Evolutionary conservation across 2,797 vertebrate species (phyloP).

Genomic region (Xenopus petersii): DNA sequence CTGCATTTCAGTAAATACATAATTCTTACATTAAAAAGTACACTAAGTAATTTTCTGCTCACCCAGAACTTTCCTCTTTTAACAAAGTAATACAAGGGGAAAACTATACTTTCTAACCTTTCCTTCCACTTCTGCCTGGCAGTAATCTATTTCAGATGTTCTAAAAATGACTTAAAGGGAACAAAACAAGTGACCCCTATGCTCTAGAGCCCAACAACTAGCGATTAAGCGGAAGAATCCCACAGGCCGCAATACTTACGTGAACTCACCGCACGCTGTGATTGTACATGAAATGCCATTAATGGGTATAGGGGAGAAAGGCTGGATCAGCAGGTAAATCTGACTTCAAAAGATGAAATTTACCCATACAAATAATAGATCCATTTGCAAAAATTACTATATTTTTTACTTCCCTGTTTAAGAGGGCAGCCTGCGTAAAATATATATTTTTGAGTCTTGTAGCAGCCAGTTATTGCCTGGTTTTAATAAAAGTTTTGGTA

Average conservation of each 20-base stretch:
- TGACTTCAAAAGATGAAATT: background rate
- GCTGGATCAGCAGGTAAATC: background rate
- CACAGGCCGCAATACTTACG: slow-evolving; percentile 1
- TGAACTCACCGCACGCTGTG: slow-evolving; percentile 2
- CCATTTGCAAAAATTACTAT: no score
- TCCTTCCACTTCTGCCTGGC: background rate
- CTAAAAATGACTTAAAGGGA: slow-evolving; percentile 13
- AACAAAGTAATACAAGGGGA: no score
- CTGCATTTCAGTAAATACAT: no score
- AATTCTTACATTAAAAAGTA: no score
- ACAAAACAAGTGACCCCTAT: slow-evolving; percentile 6
- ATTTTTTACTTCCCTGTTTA: no score
- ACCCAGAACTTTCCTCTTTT: no score
- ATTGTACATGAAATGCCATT: background rate
- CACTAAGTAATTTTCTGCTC: no score
- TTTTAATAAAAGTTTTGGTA: no score
- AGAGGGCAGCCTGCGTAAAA: no score
- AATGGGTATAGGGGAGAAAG: background rate
- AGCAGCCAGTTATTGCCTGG: no score
- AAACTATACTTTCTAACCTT: background rate
- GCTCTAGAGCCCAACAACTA: background rate
- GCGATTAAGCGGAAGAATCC: slow-evolving; percentile 1
- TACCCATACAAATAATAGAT: no score
- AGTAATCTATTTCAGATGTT: slow-evolving; percentile 12
- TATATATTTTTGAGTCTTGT: no score